Evolutionary conservation across 1,140 invertebrate genomes (phyloP).

Genomic region (Globodera ellingtonae): DNA sequence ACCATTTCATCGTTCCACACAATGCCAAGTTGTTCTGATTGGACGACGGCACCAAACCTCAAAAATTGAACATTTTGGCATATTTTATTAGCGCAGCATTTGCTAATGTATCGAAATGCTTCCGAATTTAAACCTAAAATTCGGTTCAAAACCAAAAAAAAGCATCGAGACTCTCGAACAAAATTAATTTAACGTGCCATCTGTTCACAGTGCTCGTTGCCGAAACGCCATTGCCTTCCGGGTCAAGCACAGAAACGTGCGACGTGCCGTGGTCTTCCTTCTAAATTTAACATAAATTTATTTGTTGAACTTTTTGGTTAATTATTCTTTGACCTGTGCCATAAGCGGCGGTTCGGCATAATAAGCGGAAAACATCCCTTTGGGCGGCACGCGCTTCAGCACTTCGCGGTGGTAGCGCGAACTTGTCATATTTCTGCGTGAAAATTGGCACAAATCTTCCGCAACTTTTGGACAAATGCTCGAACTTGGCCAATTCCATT

Average conservation of each 20-base stretch:
- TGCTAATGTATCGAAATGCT: background rate
- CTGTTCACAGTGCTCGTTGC: conserved; percentile 88
- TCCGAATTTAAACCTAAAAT: too few relatives aligned
- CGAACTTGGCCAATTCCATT: conserved; percentile 43
- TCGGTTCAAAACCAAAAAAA: background rate
- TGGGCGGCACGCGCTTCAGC: conserved; percentile 45
- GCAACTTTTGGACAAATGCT: too few relatives aligned
- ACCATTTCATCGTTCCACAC: conserved; percentile 91
- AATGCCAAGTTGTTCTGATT: conserved; percentile 79
- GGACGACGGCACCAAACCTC: conserved; percentile 70
- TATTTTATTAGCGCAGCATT: background rate
- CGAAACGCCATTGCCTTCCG: conserved; percentile 88
- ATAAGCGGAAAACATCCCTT: conserved; percentile 46
- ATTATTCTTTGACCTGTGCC: background rate
- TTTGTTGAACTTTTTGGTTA: background rate
- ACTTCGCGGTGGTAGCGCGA: conserved; percentile 16
- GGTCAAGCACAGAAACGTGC: conserved; percentile 81
- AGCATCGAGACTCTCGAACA: background rate
- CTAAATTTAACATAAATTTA: conserved; percentile 11
- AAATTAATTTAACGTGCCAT: conserved; percentile 69
- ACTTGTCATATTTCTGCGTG: conserved; percentile 52
- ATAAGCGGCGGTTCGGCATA: conserved; percentile 36
- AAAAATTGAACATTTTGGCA: background rate
- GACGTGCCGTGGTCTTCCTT: conserved; percentile 75
- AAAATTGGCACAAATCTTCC: background rate